A percentile compares a stretch with the other conserved stretches of the same genome.
These are phyloP conservation scores for Hyperopisus bebe DNA, from an alignment of 2,113 vertebrate genomes.

Conservation along the genomic window DNA sequence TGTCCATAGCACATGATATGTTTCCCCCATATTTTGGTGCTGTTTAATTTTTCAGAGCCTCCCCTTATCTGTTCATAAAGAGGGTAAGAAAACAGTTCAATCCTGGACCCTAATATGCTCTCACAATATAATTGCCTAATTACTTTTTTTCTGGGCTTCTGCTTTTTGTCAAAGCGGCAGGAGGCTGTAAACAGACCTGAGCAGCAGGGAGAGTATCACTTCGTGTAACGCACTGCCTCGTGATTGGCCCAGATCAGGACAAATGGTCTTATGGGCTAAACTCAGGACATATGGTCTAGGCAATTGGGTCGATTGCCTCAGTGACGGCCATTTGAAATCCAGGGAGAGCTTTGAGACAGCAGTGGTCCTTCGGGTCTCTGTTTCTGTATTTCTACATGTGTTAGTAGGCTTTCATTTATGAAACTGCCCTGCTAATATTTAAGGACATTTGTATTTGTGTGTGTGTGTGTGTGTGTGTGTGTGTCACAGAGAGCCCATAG, in stretches of 20 bases:
- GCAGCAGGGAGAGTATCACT: slow-evolving; percentile 52
- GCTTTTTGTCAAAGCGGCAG: slow-evolving; percentile 61
- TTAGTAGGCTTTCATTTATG: not conserved
- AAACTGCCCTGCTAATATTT: not conserved
- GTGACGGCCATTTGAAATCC: slow-evolving; percentile 43
- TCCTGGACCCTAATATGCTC: slow-evolving; percentile 52
- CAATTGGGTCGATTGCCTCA: slow-evolving; percentile 43
- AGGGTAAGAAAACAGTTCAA: slow-evolving; percentile 62
- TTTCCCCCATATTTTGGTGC: slow-evolving; percentile 26
- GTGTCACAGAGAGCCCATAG: not conserved
- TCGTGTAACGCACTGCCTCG: slow-evolving; percentile 39
- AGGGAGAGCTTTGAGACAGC: slow-evolving; percentile 20
- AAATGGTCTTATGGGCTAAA: slow-evolving; percentile 45
- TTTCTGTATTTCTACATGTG: not conserved
- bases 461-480: slow-evolving; percentile 17
- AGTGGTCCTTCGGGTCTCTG: not conserved
- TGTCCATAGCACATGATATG: slow-evolving; percentile 10
- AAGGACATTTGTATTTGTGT: not conserved
- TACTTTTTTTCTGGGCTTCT: slow-evolving; percentile 64
- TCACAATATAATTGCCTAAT: slow-evolving; percentile 66
- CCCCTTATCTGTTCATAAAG: slow-evolving; percentile 52
- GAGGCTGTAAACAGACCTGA: slow-evolving; percentile 54
- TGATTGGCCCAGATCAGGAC: slow-evolving; percentile 48
- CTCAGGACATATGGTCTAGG: slow-evolving; percentile 54
- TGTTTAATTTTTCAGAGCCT: slow-evolving; percentile 40